A percentile compares a stretch with the other conserved stretches of the same genome.
These are phyloP conservation scores for Rugalucina vietnamica DNA, from an alignment of 2,888 invertebrate genomes.

Conservation along the genomic window DNA sequence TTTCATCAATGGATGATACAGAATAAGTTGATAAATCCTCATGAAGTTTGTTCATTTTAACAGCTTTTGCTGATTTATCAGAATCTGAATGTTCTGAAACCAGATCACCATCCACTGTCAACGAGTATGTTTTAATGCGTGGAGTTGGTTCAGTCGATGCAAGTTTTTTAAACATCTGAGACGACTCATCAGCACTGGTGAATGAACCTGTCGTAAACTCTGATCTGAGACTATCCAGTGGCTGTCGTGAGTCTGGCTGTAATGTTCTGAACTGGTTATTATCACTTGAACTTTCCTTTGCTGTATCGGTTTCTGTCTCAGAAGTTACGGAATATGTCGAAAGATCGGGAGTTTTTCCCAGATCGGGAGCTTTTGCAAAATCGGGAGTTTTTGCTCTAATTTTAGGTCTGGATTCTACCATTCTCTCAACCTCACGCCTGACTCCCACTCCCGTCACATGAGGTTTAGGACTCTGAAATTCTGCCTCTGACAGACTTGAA, in stretches of 20 bases:
- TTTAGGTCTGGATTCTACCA: background rate
- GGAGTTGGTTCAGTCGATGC: conserved; percentile 19
- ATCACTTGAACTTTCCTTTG: background rate
- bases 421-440: background rate
- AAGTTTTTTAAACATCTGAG: conserved; percentile 49
- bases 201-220: background rate
- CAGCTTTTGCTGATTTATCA: conserved; percentile 13
- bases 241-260: background rate
- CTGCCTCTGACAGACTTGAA: background rate
- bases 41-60: background rate
- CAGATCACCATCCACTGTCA: conserved; percentile 53
- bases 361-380: background rate
- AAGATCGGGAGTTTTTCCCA: background rate
- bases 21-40: conserved; percentile 28
- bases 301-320: background rate
- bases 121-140: conserved; percentile 54
- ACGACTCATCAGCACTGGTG: conserved; percentile 43
- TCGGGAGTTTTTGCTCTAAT: background rate
- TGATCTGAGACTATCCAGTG: background rate
- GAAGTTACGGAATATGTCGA: background rate
- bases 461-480: background rate
- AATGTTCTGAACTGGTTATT: background rate
- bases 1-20: conserved; percentile 13
- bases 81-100: conserved; percentile 58
- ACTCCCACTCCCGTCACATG: background rate